These are phyloP conservation scores for Ceriagrion tenellum DNA, from an alignment of 2,888 invertebrate species.

Conservation along the genomic window DNA sequence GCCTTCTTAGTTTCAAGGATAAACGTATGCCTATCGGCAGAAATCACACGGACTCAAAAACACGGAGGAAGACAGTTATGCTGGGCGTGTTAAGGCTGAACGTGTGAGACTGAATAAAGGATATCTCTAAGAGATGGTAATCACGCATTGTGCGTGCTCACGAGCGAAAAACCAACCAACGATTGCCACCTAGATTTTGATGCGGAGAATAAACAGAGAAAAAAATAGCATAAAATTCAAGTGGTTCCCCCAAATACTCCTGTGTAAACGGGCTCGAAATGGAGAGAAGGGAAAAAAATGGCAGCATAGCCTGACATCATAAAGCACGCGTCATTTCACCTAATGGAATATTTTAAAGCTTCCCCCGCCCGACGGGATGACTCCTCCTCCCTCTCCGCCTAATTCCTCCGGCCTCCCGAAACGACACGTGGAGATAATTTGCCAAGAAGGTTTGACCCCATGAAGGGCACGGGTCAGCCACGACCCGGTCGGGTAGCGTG, in stretches of 20 bases:
- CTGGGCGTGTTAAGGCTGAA: not conserved
- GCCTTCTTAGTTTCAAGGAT: no score
- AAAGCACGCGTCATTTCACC: slow-evolving; percentile 38
- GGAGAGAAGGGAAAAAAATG: not conserved
- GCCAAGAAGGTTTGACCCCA: not conserved
- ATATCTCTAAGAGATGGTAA: not conserved
- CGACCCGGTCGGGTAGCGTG: not conserved
- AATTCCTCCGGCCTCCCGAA: not conserved
- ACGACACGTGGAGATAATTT: slow-evolving; percentile 4
- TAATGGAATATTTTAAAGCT: slow-evolving; percentile 41
- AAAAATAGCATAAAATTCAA: not conserved
- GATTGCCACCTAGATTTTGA: not conserved
- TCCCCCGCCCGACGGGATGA: not conserved
- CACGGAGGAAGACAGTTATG: no score
- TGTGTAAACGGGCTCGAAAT: not conserved
- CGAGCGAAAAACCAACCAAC: not conserved
- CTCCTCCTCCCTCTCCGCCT: not conserved
- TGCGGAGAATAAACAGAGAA: not conserved
- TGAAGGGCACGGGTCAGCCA: not conserved
- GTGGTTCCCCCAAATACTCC: not conserved
- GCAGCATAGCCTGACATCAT: not conserved
- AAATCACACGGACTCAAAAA: no score
- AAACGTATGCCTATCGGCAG: no score
- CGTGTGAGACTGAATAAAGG: not conserved
- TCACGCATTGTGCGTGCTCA: not conserved